These are phyloP conservation scores for Coracias cyanogaster DNA, from an alignment of 2,797 vertebrate species.

Conservation along the genomic window DNA sequence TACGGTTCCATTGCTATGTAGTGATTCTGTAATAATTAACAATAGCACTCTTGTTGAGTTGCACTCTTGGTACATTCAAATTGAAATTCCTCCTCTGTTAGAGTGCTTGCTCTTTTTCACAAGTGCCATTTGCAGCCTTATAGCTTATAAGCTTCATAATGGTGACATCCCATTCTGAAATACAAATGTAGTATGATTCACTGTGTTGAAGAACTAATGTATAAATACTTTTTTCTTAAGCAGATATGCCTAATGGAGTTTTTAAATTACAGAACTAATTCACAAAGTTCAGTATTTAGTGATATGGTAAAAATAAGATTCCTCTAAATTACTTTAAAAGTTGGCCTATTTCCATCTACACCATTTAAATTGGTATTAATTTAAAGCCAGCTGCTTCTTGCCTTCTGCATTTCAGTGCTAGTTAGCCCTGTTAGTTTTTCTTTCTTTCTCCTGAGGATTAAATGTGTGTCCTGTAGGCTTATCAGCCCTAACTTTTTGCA, in stretches of 20 bases:
- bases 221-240: neutral
- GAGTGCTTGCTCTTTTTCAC: neutral
- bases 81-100: neutral
- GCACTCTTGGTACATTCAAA: neutral
- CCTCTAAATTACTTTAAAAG: constrained; percentile 13
- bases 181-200: neutral
- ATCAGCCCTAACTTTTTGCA: constrained; percentile 31
- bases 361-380: constrained; percentile 22
- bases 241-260: neutral
- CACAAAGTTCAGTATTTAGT: constrained; percentile 14
- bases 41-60: neutral
- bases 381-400: constrained; percentile 33
- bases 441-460: constrained; percentile 17
- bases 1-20: neutral
- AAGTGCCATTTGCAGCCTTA: constrained; percentile 7
- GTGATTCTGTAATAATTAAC: constrained; percentile 21
- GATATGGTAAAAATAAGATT: constrained; percentile 24
- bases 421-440: neutral
- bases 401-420: constrained; percentile 16
- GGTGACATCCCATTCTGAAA: neutral
- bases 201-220: neutral
- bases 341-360: constrained; percentile 1
- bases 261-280: neutral
- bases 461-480: constrained; percentile 13
- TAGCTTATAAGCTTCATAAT: neutral